Conservation (phyloP, 2,797 vertebrate genomes). For the Sebastes itinus region DNA sequence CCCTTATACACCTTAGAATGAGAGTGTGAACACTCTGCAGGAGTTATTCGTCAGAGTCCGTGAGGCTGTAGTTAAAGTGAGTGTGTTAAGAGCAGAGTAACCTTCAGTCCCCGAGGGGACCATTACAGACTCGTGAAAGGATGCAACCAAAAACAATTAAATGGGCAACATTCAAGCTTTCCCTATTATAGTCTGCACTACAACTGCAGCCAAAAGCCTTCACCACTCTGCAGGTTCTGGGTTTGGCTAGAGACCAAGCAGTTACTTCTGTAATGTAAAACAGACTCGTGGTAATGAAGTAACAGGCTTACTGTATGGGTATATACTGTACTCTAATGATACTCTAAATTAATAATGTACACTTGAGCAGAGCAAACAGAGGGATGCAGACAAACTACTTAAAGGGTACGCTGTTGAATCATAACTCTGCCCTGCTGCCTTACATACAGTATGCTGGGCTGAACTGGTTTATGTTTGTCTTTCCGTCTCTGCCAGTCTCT, state of each 20-base stretch:
- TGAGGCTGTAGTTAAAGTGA: conserved; percentile 4
- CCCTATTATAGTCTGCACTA: conserved; percentile 45
- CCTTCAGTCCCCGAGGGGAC: conserved; percentile 9
- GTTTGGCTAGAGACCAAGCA: conserved; percentile 15
- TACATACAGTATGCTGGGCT: neutral
- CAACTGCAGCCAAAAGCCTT: conserved; percentile 20
- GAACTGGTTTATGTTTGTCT: neutral
- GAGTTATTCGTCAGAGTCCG: neutral
- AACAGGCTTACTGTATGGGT: neutral
- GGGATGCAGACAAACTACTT: neutral
- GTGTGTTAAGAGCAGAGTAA: neutral
- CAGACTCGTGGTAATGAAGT: conserved; percentile 7
- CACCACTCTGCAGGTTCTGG: conserved; percentile 4
- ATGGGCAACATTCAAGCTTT: conserved; percentile 23
- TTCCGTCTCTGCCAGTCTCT: neutral
- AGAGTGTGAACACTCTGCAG: neutral
- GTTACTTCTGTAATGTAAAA: conserved; percentile 20
- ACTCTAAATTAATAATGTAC: neutral
- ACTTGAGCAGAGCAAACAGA: neutral
- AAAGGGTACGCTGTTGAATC: neutral
- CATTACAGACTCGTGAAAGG: neutral
- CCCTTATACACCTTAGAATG: conserved; percentile 3
- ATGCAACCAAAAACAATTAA: conserved; percentile 34
- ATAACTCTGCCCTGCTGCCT: neutral
- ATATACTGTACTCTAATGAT: neutral